Percentiles rank a stretch among this genome's conserved stretches.
phyloP scores from a whole-genome alignment of 2,113 vertebrate species.

The Trinectes maculatus region DNA sequence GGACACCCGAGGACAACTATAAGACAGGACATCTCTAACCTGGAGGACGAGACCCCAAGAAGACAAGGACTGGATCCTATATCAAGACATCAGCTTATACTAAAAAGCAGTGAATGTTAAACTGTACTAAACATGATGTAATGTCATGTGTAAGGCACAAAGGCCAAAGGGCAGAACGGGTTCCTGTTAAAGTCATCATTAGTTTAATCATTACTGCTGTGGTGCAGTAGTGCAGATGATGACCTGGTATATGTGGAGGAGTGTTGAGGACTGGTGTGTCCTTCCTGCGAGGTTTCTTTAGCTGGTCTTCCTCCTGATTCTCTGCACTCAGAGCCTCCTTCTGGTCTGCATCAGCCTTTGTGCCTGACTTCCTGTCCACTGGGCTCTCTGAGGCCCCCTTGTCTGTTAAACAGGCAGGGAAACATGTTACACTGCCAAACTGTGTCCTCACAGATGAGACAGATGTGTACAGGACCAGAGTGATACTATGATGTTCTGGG shows the following conservation, averaged over 20 bases:
- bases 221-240: constrained; percentile 15
- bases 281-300: constrained; percentile 91
- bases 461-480: background rate
- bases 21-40: no score
- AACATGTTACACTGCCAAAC: no score
- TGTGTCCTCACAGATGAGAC: no score
- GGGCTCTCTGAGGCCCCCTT: constrained; percentile 21
- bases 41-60: no score
- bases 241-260: constrained; percentile 89
- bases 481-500: no score
- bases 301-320: constrained; percentile 77
- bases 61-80: no score
- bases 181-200: background rate
- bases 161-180: no score
- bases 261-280: constrained; percentile 87
- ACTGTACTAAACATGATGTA: no score
- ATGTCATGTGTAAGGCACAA: no score
- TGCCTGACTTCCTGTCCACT: constrained; percentile 32
- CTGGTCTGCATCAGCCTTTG: constrained; percentile 36
- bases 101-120: no score
- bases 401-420: constrained; percentile 22
- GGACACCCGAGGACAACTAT: no score
- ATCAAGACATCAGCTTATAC: no score
- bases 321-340: constrained; percentile 37
- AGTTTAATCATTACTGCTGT: background rate